These are phyloP conservation scores for Phylloscopus whistleri DNA, from an alignment of 2,113 vertebrate genomes.

Conservation along the genomic window DNA sequence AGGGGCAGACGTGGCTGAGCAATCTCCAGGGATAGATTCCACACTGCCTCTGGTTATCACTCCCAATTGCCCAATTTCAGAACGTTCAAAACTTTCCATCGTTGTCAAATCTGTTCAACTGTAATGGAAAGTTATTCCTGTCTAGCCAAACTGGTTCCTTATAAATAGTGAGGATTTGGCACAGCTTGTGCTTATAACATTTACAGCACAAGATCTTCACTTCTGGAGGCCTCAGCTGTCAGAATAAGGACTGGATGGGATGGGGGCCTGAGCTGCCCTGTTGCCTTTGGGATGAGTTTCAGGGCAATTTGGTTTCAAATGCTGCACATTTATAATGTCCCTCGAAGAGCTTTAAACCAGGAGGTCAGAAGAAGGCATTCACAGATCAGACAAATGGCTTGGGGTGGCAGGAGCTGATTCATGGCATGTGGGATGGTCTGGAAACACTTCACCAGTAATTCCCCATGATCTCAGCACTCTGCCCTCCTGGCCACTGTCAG, in stretches of 20 bases:
- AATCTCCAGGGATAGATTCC: not conserved
- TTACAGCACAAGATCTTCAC: not conserved
- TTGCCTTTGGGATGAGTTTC: not conserved
- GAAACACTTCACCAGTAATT: not conserved
- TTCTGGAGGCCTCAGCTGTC: not conserved
- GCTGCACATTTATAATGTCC: not conserved
- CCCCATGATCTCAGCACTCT: not conserved
- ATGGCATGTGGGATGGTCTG: not conserved
- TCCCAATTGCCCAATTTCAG: not conserved
- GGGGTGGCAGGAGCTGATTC: not conserved
- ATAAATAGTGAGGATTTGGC: not conserved
- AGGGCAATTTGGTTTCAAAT: not conserved
- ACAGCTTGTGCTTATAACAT: not conserved
- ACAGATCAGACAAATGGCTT: not conserved
- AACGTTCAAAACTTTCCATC: not conserved
- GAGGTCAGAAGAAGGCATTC: not conserved
- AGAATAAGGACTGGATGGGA: not conserved
- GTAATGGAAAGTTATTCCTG: not conserved
- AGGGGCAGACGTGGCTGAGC: not conserved
- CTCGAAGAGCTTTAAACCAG: not conserved
- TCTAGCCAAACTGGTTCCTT: not conserved
- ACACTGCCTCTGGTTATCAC: not conserved
- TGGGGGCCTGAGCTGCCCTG: not conserved
- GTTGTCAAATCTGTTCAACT: not conserved
- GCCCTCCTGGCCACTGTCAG: not conserved